Evolutionary conservation across 2,113 vertebrate species (phyloP), one percentile per base, ranked within the genome.

Genomic region (Acanthochromis polyacanthus): DNA sequence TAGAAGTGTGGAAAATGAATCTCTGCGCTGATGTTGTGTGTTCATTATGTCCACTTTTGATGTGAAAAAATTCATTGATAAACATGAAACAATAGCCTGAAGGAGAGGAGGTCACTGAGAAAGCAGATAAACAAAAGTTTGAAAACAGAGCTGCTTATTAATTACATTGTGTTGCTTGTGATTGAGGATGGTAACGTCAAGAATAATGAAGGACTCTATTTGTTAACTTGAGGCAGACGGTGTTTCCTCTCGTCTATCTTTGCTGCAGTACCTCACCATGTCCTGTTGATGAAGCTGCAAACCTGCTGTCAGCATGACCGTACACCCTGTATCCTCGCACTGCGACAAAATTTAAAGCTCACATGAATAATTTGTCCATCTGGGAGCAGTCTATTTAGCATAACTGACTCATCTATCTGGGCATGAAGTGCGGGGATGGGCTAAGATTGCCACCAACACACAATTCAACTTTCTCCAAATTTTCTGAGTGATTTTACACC

Each of bases 321-420:
- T 43, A 71, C 53, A 71, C 78, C 69, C 73, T 69, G 63, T 55
- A 71, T 85, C 82, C 72, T 86, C 81, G 81, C 81, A 71, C 84
- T 86, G 87, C 60, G 15, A 56, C 75, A 69, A 75, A 88, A 75
- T 53, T 52, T 80, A 55, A 84, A 50, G 67, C 85, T 80, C 59
- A 36, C 74, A 76, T 88, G 75, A 87, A 84, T 82, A 86, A 87
- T 87, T 83, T 30, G 70, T 83, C 83, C 88, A 87, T 82, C 85
- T 91, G 89, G 84, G 78, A 84, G 50, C 62, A 50, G 78, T 75
- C 71, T 86, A 25, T 81, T 90, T 87, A 84, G 83, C 86, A 85
- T 84, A 83, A 86, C 56, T 85, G 84, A 90, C 73, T 87, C 83
- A 81, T 82, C 51, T 72, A 70, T 86, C 71, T 73, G 70, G 63